Conservation (phyloP, 2,797 vertebrate species). For the Melanogrammus aeglefinus region DNA sequence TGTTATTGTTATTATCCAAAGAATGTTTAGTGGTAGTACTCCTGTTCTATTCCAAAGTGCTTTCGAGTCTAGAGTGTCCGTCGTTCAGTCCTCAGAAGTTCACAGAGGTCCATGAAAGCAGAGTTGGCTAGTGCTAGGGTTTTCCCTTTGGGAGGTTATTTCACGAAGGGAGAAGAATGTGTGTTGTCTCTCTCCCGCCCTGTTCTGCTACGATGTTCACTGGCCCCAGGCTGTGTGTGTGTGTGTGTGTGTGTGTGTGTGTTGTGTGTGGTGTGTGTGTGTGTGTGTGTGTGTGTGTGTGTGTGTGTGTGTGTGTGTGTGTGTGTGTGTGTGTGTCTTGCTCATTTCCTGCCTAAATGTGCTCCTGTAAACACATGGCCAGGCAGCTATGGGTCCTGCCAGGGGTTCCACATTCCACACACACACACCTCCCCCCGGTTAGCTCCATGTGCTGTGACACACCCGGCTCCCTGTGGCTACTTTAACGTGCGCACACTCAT, state of each 20-base stretch:
- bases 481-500: constrained; percentile 16
- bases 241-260: constrained; percentile 30
- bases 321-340: constrained; percentile 29
- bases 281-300: constrained; percentile 36
- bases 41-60: constrained; percentile 24
- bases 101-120: constrained; percentile 39
- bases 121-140: constrained; percentile 25
- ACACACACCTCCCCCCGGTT: constrained; percentile 27
- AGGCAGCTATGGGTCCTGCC: constrained; percentile 51
- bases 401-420: constrained; percentile 65
- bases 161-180: constrained; percentile 50
- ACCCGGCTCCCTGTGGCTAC: constrained; percentile 29
- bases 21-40: constrained; percentile 14
- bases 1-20: constrained; percentile 41
- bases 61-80: neutral
- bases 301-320: constrained; percentile 33
- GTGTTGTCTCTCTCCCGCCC: constrained; percentile 43
- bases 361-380: constrained; percentile 66
- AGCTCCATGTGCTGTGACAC: constrained; percentile 47
- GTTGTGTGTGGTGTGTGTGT: constrained; percentile 16
- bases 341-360: constrained; percentile 70
- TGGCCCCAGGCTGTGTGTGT: constrained; percentile 43
- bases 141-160: constrained; percentile 36
- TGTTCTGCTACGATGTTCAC: constrained; percentile 36
- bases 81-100: constrained; percentile 9